Base-by-base conservation (phyloP, 2,113 vertebrate species). In the Nannospalax galili region DNA sequence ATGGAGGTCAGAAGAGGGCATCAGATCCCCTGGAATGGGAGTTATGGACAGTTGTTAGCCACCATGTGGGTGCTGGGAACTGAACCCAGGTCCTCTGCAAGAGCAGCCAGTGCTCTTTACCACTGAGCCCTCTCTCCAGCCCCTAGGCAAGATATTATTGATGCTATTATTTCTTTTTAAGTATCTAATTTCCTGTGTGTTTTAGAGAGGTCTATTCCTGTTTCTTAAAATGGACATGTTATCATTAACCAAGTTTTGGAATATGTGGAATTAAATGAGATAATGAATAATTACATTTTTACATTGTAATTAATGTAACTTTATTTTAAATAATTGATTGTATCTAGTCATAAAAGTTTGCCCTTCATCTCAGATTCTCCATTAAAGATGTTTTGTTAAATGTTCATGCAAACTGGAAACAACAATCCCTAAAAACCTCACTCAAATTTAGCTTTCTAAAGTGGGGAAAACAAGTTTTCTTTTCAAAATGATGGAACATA, bases 201-300 rank as follows among this genome's bases (percentile, higher is more conserved):
- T 78, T 65, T 65, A 88, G 64, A 90, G 37, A 70, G 19, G 52
- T 62, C 52, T 90, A 86, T 81, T 81, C 73, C 24, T 14, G 40
- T 81, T 89, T 93, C 67, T 80, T 93, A 85, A 80, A 91, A 56
- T n/a, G n/a, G 52, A 65, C 92, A 52, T 87, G 1, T 79, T 89
- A 15, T 84, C 64, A 75, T 89, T 94, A 96, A 89, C 48, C 62
- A 88, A 37, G 45, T 90, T 95, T 94, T 75, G 88, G 4, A 95
- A 82, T 92, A 28, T 77, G 11, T 93, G 9, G 35, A 77, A 77
- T 72, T 24, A 77, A 72, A 77, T 90, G 42, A 15, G 30, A n/a
- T n/a, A n/a, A n/a, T n/a, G n/a, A n/a, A 89, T 74, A 91, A 62
- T 82, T 62, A 45, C 48, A 58, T 65, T 93, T n/a, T 84, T 60